Percentiles rank a stretch among this genome's conserved stretches.
phyloP scores from a whole-genome alignment of 92 coral and sea anemone genomes.

The Hydrozoanthus gracilis region DNA sequence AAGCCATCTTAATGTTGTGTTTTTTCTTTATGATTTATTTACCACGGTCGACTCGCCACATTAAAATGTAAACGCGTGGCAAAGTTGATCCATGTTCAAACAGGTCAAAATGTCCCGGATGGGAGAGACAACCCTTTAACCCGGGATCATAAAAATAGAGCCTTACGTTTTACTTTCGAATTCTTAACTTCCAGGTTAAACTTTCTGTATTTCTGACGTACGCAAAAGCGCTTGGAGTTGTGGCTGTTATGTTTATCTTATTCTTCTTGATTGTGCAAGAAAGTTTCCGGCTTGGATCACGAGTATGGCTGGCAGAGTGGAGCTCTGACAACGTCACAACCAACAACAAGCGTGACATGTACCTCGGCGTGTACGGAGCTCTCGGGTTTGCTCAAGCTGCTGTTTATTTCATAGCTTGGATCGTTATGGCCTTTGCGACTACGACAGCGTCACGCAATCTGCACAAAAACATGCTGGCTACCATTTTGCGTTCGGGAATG shows the following conservation, averaged over 20 bases:
- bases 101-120: not conserved
- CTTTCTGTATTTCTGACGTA: slow-evolving; percentile 75
- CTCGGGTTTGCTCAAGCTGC: slow-evolving; percentile 69
- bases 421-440: slow-evolving; percentile 56
- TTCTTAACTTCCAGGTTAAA: slow-evolving; percentile 66
- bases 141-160: not conserved
- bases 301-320: slow-evolving; percentile 86
- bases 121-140: not conserved
- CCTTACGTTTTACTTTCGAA: not conserved
- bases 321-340: slow-evolving; percentile 82
- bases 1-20: too few relatives aligned
- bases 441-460: slow-evolving; percentile 61
- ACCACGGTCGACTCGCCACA: too few relatives aligned
- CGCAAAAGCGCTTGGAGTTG: slow-evolving; percentile 71
- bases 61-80: not conserved
- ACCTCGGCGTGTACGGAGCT: slow-evolving; percentile 77
- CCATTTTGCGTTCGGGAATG: slow-evolving; percentile 73
- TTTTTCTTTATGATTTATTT: too few relatives aligned
- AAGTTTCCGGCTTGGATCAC: slow-evolving; percentile 61
- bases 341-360: slow-evolving; percentile 61
- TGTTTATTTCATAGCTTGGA: slow-evolving; percentile 25
- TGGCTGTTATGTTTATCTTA: slow-evolving; percentile 49
- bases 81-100: not conserved
- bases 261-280: slow-evolving; percentile 63
- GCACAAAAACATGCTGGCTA: slow-evolving; percentile 69